These are phyloP conservation scores for Carapus acus DNA, from an alignment of 2,797 vertebrate genomes.

Conservation along the genomic window DNA sequence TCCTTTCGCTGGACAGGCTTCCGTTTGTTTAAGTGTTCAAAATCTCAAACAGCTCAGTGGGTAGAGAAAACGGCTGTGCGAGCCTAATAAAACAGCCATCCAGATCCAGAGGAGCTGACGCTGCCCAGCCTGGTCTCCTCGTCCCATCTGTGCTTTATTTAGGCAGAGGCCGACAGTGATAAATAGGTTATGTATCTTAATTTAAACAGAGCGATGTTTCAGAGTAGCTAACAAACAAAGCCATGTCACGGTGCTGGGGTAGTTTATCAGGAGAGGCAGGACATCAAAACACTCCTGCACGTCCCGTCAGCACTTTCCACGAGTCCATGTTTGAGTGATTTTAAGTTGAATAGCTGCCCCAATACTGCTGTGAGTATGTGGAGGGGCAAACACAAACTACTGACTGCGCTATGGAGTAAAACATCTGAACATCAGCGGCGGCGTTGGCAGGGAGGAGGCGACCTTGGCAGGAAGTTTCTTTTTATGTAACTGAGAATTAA, in stretches of 20 bases:
- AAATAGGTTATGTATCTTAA: conserved; percentile 52
- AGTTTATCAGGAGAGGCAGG: conserved; percentile 17
- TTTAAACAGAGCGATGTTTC: conserved; percentile 40
- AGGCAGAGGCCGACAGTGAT: conserved; percentile 51
- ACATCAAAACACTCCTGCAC: conserved; percentile 18
- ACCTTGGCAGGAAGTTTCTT: conserved; percentile 21
- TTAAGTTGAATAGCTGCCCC: conserved; percentile 17
- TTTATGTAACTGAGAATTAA: conserved; percentile 26
- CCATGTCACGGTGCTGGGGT: conserved; percentile 35
- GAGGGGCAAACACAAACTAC: conserved; percentile 9
- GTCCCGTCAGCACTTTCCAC: conserved; percentile 42
- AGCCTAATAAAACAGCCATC: conserved; percentile 25
- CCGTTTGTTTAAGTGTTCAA: conserved; percentile 20
- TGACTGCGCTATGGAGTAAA: conserved; percentile 11
- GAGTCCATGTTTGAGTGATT: conserved; percentile 9
- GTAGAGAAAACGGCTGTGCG: conserved; percentile 29
- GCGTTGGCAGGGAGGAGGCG: conserved; percentile 18
- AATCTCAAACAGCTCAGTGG: conserved; percentile 23
- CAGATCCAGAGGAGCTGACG: conserved; percentile 25
- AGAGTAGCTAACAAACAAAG: conserved; percentile 52
- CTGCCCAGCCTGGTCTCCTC: conserved; percentile 47
- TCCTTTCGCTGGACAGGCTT: conserved; percentile 7
- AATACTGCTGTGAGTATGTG: conserved; percentile 18
- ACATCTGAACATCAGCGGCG: conserved; percentile 9
- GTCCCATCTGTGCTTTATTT: conserved; percentile 60